Conservation (phyloP, 1,140 invertebrate genomes). For the Carposina sasakii region DNA sequence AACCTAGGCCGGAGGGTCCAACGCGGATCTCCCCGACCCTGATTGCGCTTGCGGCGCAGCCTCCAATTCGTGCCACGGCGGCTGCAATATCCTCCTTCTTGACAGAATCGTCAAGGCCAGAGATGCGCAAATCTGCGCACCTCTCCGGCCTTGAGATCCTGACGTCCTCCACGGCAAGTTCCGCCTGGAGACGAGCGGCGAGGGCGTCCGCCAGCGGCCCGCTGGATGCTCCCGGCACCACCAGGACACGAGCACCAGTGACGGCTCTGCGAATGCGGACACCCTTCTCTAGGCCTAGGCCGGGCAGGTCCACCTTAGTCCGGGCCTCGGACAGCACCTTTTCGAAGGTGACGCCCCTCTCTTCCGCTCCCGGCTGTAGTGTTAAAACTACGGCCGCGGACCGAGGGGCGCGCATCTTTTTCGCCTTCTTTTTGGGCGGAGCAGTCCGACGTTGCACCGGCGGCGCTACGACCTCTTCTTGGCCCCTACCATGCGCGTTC, state of each 20-base stretch:
- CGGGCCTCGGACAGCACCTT: background rate
- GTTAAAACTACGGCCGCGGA: background rate
- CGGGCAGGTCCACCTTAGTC: background rate
- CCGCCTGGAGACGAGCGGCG: background rate
- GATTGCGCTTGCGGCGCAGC: background rate
- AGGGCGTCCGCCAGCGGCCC: background rate
- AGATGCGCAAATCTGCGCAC: constrained; percentile 1
- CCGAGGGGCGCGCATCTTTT: too few species aligned
- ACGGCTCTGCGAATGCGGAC: background rate
- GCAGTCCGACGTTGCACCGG: too few species aligned
- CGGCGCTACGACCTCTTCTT: too few species aligned
- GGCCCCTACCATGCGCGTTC: too few species aligned
- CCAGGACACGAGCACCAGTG: constrained; percentile 2
- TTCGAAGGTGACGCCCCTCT: background rate
- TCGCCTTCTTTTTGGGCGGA: too few species aligned
- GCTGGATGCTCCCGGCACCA: background rate
- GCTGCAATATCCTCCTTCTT: background rate
- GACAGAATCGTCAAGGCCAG: constrained; percentile 6
- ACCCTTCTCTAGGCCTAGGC: background rate
- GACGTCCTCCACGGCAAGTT: background rate
- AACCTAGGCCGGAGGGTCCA: background rate
- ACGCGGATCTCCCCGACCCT: background rate
- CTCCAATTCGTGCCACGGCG: background rate
- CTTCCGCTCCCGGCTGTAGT: background rate
- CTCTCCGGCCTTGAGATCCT: constrained; percentile 1